These are phyloP conservation scores for Microcaecilia unicolor DNA, from an alignment of 2,797 vertebrate species.

Conservation along the genomic window DNA sequence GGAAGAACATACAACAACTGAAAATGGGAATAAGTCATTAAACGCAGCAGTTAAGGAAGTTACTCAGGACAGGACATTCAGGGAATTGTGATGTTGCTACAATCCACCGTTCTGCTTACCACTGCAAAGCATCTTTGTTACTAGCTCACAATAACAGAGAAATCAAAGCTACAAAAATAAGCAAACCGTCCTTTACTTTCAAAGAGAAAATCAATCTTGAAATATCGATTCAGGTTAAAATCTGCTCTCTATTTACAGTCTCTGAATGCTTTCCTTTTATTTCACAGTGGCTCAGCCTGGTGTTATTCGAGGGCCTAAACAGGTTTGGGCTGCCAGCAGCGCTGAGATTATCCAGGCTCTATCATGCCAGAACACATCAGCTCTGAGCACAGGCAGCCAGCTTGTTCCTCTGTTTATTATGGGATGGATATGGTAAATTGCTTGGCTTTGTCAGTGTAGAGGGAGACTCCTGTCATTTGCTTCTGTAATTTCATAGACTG, in stretches of 20 bases:
- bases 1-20: no score
- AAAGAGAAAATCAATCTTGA: no score
- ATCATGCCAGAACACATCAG: constrained; percentile 4
- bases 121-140: no score
- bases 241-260: background rate
- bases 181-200: no score
- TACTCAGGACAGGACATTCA: no score
- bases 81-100: no score
- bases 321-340: constrained; percentile 4
- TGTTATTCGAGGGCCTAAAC: constrained; percentile 4
- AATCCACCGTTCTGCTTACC: no score
- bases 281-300: constrained; percentile 6
- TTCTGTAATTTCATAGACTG: accelerated
- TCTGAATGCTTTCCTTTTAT: background rate
- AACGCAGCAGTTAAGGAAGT: no score
- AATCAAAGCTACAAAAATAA: no score
- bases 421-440: constrained; percentile 3
- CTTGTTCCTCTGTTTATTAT: background rate
- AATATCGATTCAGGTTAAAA: no score
- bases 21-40: no score
- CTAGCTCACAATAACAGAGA: no score
- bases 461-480: accelerated
- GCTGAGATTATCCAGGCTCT: constrained; percentile 12
- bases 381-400: background rate
- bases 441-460: background rate